Conservation (phyloP, 2,797 vertebrate genomes). For the Hirundo rustica region DNA sequence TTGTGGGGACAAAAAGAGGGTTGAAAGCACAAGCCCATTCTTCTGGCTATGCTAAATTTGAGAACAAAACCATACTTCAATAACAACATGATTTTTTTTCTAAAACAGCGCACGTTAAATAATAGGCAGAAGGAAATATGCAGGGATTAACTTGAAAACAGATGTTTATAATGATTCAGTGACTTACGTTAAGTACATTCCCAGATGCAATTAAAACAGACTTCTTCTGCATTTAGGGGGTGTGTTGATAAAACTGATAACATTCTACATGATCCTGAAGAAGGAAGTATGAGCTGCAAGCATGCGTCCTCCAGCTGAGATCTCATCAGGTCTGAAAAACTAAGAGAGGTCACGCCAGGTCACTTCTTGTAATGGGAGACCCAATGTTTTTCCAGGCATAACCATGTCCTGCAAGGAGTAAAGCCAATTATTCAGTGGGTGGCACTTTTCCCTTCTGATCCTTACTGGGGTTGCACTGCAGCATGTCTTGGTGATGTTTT, state of each 20-base stretch:
- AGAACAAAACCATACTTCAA: conserved; percentile 10
- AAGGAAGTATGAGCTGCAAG: conserved; percentile 27
- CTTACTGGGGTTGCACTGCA: neutral
- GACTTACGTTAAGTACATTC: conserved; percentile 40
- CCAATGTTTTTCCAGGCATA: neutral
- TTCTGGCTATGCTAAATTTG: conserved; percentile 15
- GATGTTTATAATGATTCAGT: conserved; percentile 43
- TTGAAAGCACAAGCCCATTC: neutral
- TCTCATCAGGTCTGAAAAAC: conserved; percentile 23
- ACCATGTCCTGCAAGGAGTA: neutral
- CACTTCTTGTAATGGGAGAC: neutral
- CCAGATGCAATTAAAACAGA: conserved; percentile 39
- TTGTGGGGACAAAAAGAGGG: neutral
- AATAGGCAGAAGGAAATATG: conserved; percentile 46
- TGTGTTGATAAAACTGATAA: conserved; percentile 61
- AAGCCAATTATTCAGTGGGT: neutral
- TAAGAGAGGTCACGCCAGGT: neutral
- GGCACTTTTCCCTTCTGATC: neutral
- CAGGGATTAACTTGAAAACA: conserved; percentile 48
- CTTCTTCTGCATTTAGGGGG: conserved; percentile 42
- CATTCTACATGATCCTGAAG: conserved; percentile 43
- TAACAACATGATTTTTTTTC: neutral
- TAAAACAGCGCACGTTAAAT: neutral
- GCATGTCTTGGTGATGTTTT: neutral
- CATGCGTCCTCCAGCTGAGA: conserved; percentile 25